These are phyloP conservation scores for Oasisia sp. DNA, from an alignment of 2,888 invertebrate genomes.

Conservation along the genomic window DNA sequence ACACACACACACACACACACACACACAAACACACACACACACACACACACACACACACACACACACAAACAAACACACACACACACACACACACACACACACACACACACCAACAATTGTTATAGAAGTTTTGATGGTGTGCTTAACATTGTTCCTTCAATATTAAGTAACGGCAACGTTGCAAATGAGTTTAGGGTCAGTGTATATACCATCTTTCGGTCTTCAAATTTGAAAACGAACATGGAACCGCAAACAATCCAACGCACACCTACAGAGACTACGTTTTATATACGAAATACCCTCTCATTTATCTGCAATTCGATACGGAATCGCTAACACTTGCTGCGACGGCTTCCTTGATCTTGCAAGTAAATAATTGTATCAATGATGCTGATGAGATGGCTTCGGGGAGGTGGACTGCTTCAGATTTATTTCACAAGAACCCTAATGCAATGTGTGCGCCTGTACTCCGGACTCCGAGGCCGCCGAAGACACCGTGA, in stretches of 20 bases:
- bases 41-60: too few relatives aligned
- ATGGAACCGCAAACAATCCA: neutral
- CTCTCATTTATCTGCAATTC: too few relatives aligned
- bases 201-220: too few relatives aligned
- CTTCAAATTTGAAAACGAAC: too few relatives aligned
- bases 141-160: neutral
- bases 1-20: too few relatives aligned
- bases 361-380: neutral
- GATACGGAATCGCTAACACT: neutral
- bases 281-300: neutral
- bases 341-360: neutral
- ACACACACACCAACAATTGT: neutral
- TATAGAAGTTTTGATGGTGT: neutral
- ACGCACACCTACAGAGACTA: neutral
- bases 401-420: neutral
- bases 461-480: neutral
- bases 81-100: neutral
- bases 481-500: neutral
- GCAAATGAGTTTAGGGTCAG: too few relatives aligned
- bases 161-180: neutral
- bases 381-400: neutral
- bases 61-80: too few relatives aligned
- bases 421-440: neutral
- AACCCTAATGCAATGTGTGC: neutral
- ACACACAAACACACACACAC: too few relatives aligned